phyloP scores from a whole-genome alignment of 2,888 invertebrate genomes.

The Rutpela maculata region DNA sequence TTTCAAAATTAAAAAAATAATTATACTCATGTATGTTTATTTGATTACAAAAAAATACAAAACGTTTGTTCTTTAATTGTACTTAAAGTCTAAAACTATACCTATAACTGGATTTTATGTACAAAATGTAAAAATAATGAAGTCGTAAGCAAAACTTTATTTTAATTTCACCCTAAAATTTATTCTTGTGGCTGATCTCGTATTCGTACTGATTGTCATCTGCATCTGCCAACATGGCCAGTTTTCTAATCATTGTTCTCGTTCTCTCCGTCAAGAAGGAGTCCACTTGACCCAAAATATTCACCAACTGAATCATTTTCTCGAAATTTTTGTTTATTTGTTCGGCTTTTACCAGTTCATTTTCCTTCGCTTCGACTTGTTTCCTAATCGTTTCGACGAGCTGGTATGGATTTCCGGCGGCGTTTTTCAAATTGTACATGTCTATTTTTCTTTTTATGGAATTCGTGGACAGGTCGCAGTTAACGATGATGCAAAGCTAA shows the following conservation, averaged over 20 bases:
- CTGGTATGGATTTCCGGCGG: constrained; percentile 51
- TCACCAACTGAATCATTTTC: constrained; percentile 74
- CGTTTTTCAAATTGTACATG: constrained; percentile 47
- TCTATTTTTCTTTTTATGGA: constrained; percentile 49
- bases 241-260: constrained; percentile 71
- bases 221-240: constrained; percentile 73
- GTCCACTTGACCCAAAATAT: constrained; percentile 75
- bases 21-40: no score
- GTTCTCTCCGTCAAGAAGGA: constrained; percentile 74
- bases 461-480: constrained; percentile 55
- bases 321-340: constrained; percentile 74
- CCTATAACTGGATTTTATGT: background rate
- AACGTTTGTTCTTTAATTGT: no score
- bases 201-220: constrained; percentile 61
- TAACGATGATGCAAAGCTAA: constrained; percentile 44
- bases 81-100: no score
- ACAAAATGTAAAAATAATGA: background rate
- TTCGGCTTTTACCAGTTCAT: constrained; percentile 69
- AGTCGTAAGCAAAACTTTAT: background rate
- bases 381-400: constrained; percentile 62
- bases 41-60: constrained; percentile 6
- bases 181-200: background rate
- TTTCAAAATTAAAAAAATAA: no score
- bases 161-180: background rate
- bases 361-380: constrained; percentile 67